phyloP scores from a whole-genome alignment of 1,140 invertebrate genomes.

The Drosophila jambulina region DNA sequence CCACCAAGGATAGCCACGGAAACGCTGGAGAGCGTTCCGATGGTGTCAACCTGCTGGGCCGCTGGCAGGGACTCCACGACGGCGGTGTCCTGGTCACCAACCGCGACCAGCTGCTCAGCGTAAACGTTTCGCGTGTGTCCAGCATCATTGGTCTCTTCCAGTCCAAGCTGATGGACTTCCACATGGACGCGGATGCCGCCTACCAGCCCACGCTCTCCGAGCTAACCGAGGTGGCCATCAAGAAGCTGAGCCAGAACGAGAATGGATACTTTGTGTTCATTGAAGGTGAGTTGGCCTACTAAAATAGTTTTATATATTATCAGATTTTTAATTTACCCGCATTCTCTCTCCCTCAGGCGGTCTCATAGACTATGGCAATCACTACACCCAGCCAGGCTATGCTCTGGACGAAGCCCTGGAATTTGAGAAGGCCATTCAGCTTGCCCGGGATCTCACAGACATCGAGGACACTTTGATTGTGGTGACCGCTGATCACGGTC shows the following conservation, averaged over 20 bases:
- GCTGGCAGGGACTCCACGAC: constrained; percentile 84
- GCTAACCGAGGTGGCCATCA: constrained; percentile 91
- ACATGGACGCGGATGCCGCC: constrained; percentile 86
- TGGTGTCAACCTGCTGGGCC: constrained; percentile 85
- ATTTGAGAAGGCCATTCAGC: constrained; percentile 89
- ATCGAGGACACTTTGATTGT: constrained; percentile 89
- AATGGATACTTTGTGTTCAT: constrained; percentile 89
- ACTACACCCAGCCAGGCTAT: constrained; percentile 87
- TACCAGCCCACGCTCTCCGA: constrained; percentile 90
- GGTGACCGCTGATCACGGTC: constrained; percentile 90
- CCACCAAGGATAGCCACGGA: constrained; percentile 85
- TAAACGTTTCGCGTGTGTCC: constrained; percentile 66
- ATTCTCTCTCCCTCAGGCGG: constrained; percentile 78
- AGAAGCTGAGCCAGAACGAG: constrained; percentile 88
- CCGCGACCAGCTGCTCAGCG: constrained; percentile 85
- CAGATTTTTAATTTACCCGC: too few species aligned
- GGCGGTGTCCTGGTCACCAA: constrained; percentile 88
- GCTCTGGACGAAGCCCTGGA: constrained; percentile 90
- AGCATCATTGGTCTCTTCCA: constrained; percentile 86
- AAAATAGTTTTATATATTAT: not conserved
- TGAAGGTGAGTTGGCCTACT: constrained; percentile 84
- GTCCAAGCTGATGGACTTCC: constrained; percentile 86
- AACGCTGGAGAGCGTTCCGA: constrained; percentile 86
- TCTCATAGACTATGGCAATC: constrained; percentile 91
- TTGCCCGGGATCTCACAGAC: constrained; percentile 87